Evolutionary conservation across 1,140 invertebrate species (phyloP).

Genomic region (Eurosta solidaginis): DNA sequence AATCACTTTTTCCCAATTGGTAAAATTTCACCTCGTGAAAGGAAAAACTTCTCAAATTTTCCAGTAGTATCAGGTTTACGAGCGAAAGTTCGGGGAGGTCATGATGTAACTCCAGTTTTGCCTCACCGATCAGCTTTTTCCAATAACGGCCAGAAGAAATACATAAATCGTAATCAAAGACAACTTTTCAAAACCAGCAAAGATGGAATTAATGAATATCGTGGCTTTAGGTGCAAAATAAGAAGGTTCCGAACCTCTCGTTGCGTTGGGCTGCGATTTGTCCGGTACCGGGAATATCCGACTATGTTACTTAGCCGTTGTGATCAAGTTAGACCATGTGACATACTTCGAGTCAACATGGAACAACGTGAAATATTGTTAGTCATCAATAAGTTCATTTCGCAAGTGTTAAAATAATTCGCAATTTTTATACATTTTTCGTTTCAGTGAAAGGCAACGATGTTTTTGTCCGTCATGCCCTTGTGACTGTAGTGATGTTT

Average conservation of each 20-base stretch:
- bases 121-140: too few relatives aligned
- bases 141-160: neutral
- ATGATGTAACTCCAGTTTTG: neutral
- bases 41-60: neutral
- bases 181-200: neutral
- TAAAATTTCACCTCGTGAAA: neutral
- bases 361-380: conserved; percentile 27
- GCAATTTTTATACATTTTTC: neutral
- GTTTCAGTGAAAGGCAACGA: neutral
- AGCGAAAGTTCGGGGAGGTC: neutral
- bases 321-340: neutral
- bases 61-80: neutral
- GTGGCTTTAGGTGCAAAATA: neutral
- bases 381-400: neutral
- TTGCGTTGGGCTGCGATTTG: neutral
- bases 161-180: neutral
- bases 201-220: neutral
- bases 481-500: neutral
- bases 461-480: neutral
- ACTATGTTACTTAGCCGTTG: neutral
- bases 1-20: too few relatives aligned
- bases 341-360: conserved; percentile 24
- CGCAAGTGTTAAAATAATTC: neutral
- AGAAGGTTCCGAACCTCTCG: neutral
- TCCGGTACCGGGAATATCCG: neutral